Conservation (phyloP, 2,797 vertebrate species). For the Pseudochirops cupreus region DNA sequence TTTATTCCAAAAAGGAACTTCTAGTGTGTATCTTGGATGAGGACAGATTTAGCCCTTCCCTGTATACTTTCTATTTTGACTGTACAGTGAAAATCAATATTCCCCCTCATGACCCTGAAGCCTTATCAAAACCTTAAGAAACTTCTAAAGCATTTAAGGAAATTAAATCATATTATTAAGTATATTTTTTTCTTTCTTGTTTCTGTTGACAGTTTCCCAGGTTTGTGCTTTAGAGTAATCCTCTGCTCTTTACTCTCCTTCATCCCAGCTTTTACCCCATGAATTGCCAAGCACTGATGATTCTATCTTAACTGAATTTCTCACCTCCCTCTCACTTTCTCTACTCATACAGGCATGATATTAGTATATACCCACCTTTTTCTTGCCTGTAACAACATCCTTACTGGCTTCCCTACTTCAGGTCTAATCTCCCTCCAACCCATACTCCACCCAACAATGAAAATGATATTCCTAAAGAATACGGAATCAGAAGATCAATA, state of each 20-base stretch:
- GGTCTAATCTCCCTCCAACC: neutral
- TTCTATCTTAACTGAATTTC: neutral
- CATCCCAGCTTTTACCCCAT: neutral
- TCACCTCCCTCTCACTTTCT: neutral
- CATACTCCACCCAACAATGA: neutral
- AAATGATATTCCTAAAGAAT: neutral
- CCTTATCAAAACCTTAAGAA: neutral
- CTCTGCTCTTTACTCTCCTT: neutral
- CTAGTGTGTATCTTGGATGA: neutral
- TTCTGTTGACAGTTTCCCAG: neutral
- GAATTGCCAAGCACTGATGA: neutral
- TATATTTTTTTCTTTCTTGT: neutral
- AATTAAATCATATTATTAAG: neutral
- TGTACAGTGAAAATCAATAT: neutral
- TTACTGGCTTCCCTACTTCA: neutral
- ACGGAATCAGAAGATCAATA: neutral
- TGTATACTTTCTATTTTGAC: neutral
- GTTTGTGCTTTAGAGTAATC: neutral
- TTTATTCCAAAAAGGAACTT: neutral
- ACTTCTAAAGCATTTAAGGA: neutral
- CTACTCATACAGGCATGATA: neutral
- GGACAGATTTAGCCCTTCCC: neutral
- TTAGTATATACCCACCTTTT: neutral
- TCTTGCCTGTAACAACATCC: neutral
- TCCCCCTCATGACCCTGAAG: neutral